Conservation (phyloP, 2,888 invertebrate genomes). For the Chironomus tentans region DNA sequence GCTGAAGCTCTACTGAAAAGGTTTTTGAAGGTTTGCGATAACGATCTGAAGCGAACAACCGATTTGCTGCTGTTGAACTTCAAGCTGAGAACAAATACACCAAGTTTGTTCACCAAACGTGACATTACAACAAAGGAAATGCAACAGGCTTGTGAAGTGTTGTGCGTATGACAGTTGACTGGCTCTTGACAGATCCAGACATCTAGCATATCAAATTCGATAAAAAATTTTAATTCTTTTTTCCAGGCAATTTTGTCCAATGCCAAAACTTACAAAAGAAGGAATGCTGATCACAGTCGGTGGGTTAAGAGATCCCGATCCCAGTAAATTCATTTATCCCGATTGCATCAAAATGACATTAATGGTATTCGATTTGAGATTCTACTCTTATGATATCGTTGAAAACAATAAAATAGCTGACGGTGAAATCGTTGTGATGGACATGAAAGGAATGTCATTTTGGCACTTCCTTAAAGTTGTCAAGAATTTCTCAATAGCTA, state of each 20-base stretch:
- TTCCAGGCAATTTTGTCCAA: conserved; percentile 6
- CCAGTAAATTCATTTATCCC: not conserved
- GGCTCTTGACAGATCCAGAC: too few species aligned
- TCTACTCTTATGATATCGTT: not conserved
- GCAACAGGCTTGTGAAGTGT: not conserved
- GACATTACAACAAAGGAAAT: not conserved
- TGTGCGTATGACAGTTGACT: not conserved
- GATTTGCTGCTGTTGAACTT: not conserved
- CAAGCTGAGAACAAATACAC: not conserved
- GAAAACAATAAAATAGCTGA: not conserved
- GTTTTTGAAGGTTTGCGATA: not conserved
- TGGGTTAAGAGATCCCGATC: not conserved
- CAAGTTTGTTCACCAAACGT: not conserved
- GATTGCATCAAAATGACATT: not conserved
- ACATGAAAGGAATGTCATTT: not conserved
- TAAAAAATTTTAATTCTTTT: too few species aligned
- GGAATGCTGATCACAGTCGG: not conserved
- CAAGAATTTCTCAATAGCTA: not conserved
- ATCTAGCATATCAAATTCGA: too few species aligned
- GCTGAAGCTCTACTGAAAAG: not conserved
- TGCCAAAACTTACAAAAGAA: not conserved
- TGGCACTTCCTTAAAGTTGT: not conserved
- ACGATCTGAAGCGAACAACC: not conserved
- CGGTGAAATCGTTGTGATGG: not conserved
- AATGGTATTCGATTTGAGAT: not conserved